Conservation (phyloP, 2,797 vertebrate species). For the Simalia tracyae region DNA sequence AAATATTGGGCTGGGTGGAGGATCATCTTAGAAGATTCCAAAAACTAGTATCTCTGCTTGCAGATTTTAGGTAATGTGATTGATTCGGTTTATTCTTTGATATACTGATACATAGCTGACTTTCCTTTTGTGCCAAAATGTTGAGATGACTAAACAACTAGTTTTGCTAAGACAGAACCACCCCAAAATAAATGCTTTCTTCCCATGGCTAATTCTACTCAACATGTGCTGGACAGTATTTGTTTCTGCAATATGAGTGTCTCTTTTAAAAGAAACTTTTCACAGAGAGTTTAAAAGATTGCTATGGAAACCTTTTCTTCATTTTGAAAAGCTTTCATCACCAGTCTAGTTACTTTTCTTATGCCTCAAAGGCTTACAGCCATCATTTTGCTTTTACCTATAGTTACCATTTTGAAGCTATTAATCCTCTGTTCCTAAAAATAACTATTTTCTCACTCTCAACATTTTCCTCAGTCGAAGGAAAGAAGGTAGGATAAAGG, state of each 20-base stretch:
- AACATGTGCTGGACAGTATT: conserved; percentile 7
- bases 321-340: conserved; percentile 49
- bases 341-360: conserved; percentile 47
- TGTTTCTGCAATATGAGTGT: conserved; percentile 35
- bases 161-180: not conserved
- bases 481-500: conserved; percentile 16
- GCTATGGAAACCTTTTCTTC: conserved; percentile 69
- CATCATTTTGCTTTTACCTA: conserved; percentile 46
- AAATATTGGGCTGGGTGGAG: not conserved
- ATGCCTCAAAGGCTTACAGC: conserved; percentile 32
- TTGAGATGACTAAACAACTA: not conserved
- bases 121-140: not conserved
- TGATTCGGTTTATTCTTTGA: not conserved
- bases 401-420: conserved; percentile 54
- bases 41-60: not conserved
- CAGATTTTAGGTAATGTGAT: not conserved
- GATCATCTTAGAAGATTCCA: not conserved
- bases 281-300: conserved; percentile 59
- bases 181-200: not conserved
- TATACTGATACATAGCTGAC: not conserved
- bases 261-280: conserved; percentile 56
- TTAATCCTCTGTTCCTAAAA: conserved; percentile 38
- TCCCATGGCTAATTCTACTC: not conserved
- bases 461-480: conserved; percentile 45
- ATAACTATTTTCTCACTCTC: conserved; percentile 39